Base-by-base conservation (phyloP, 2,888 invertebrate genomes). In the Drepanosiphum platanoidis region DNA sequence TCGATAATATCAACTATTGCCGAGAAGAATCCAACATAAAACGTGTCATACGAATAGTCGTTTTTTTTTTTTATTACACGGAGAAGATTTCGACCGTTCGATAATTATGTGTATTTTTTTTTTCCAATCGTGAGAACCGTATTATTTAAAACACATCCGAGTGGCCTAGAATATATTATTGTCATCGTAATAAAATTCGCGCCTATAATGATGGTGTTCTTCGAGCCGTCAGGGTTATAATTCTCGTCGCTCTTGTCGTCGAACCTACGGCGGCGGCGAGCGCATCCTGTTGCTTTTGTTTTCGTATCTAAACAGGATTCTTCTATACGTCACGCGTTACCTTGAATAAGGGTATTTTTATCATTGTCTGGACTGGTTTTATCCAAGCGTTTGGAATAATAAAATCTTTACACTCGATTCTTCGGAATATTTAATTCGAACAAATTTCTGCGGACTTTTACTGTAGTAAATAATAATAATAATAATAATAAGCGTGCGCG, bases 291-390 rank as follows among this genome's bases (percentile, higher is more conserved):
- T 81, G 39, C 71, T 81, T 81, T 81, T 79, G 46, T 61, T 81
- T 81, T 81, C 68, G 46, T 68, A 52, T 39, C 8, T 81, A 71
- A 81, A 71, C 81, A 81, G 71, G 81, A 81, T 81, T 81, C 22
- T 11, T 15, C 58, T 58, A 66, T 79, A n/a, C n/a, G 30, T 61
- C 58, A 81, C 36, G 39, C 39, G 32, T n/a, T n/a, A 61, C 81
- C 81, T 71, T 71, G 81, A 39, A 58, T 58, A 71, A 58, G 58
- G 81, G 71, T 71, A 81, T 81, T 81, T 70, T 71, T 81, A 68
- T 81, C 58, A 71, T 81, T 81, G 58, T 71, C 71, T 58, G 32
- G 30, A 81, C 81, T 71, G 81, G 81, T 81, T 81, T 81, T 39
- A 80, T 70, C 34, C 13, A 61, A 81, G 71, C 32, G 52, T 61